A percentile compares a stretch with the other conserved stretches of the same genome.
These are phyloP conservation scores for Epinotia nisella DNA, from an alignment of 2,888 invertebrate species.

Conservation along the genomic window DNA sequence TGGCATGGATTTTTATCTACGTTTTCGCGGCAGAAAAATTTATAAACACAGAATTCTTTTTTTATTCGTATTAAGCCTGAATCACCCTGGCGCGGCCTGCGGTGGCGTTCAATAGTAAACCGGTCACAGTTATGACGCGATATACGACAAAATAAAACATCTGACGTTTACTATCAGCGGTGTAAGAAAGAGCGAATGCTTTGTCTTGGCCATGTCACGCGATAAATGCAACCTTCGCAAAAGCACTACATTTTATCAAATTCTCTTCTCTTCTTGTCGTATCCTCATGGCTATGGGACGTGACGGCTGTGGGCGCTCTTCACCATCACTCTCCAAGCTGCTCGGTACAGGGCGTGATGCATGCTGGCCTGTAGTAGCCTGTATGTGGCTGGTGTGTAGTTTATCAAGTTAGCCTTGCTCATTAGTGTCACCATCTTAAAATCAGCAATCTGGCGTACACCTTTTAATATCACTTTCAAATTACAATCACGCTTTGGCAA, in stretches of 20 bases:
- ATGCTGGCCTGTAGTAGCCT: too few species aligned
- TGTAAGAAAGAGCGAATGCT: neutral
- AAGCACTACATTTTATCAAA: neutral
- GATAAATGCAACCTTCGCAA: neutral
- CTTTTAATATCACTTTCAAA: constrained; percentile 17
- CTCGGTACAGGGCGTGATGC: too few species aligned
- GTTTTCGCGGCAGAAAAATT: neutral
- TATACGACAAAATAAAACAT: neutral
- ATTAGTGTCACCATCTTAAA: neutral
- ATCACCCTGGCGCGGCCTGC: too few species aligned
- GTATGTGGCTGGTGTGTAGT: too few species aligned
- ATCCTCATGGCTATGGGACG: too few species aligned
- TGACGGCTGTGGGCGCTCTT: too few species aligned
- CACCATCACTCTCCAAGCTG: too few species aligned
- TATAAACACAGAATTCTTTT: neutral
- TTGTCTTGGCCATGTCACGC: neutral
- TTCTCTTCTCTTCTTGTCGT: neutral
- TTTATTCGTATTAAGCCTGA: too few species aligned
- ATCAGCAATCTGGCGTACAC: neutral
- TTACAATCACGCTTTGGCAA: constrained; percentile 7
- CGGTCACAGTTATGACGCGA: neutral
- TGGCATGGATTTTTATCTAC: neutral
- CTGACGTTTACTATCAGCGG: neutral
- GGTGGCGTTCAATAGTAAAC: too few species aligned
- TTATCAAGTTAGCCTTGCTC: neutral